Conservation (phyloP, 1,140 invertebrate species). For the Drosophila obscura region DNA sequence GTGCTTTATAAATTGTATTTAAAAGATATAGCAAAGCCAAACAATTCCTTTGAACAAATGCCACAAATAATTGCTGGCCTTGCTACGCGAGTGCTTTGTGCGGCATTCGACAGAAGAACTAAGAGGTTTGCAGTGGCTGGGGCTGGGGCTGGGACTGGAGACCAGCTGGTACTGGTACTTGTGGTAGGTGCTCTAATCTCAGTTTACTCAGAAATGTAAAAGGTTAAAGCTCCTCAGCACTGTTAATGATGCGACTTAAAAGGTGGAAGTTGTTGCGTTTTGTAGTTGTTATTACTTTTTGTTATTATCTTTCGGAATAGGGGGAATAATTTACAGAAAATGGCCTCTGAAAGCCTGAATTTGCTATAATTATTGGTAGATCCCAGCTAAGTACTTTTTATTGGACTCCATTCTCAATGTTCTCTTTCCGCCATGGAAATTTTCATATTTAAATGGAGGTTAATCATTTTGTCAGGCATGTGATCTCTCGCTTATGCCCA, state of each 20-base stretch:
- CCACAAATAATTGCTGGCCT: slow-evolving; percentile 71
- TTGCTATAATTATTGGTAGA: no score
- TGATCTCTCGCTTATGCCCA: background rate
- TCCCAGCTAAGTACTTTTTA: no score
- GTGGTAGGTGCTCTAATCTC: slow-evolving; percentile 69
- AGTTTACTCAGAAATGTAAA: slow-evolving; percentile 24
- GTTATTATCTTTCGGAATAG: no score
- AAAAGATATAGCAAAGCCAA: slow-evolving; percentile 67
- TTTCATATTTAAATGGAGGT: no score
- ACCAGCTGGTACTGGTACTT: slow-evolving; percentile 31
- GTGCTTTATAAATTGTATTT: slow-evolving; percentile 81
- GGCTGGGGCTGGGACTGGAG: slow-evolving; percentile 4
- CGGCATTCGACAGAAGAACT: slow-evolving; percentile 1
- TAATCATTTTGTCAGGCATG: no score
- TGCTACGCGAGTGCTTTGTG: slow-evolving; percentile 49
- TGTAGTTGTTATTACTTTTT: no score
- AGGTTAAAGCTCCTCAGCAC: background rate
- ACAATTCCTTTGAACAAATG: slow-evolving; percentile 70
- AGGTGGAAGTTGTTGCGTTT: no score
- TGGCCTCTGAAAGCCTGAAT: no score
- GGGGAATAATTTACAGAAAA: no score
- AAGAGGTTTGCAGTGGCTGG: background rate
- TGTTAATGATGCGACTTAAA: no score
- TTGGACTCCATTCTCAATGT: no score
- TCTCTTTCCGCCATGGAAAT: no score